phyloP scores from a whole-genome alignment of 2,113 vertebrate genomes.

The Trichomycterus rosablanca region DNA sequence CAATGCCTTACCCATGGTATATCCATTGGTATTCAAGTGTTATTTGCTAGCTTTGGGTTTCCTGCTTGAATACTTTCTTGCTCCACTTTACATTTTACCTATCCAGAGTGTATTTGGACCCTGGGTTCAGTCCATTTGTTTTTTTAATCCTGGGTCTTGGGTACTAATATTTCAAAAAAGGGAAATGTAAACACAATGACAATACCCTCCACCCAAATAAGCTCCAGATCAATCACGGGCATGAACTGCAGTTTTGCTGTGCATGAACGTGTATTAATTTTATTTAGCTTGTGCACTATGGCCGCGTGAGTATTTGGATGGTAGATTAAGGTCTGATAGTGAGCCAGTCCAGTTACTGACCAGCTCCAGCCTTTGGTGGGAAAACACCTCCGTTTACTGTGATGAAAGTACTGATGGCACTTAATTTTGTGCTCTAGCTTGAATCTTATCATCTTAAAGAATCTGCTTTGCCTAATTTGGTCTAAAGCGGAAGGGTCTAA shows the following conservation, averaged over 20 bases:
- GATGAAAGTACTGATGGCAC: constrained; percentile 38
- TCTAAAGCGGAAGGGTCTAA: too few species aligned
- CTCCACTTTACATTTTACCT: background rate
- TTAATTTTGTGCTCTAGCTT: constrained; percentile 24
- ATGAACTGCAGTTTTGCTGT: too few species aligned
- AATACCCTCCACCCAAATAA: too few species aligned
- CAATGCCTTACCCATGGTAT: constrained; percentile 32
- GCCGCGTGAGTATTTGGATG: too few species aligned
- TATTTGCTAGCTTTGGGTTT: constrained; percentile 26
- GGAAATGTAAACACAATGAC: too few species aligned
- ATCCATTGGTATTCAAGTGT: constrained; percentile 36
- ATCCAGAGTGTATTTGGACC: too few species aligned
- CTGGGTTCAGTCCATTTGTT: too few species aligned
- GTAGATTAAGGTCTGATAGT: constrained; percentile 21
- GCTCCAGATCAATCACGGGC: too few species aligned
- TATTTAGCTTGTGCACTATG: constrained; percentile 7
- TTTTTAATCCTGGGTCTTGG: too few species aligned
- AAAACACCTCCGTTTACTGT: constrained; percentile 37
- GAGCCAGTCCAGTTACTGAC: constrained; percentile 16
- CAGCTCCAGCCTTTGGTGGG: constrained; percentile 12
- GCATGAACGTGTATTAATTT: background rate
- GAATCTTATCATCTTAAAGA: constrained; percentile 42
- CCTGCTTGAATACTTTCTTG: constrained; percentile 31
- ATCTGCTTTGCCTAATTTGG: too few species aligned
- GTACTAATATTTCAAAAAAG: too few species aligned